These are phyloP conservation scores for Folsomia manolachei DNA, from an alignment of 2,888 invertebrate species.

Conservation along the genomic window DNA sequence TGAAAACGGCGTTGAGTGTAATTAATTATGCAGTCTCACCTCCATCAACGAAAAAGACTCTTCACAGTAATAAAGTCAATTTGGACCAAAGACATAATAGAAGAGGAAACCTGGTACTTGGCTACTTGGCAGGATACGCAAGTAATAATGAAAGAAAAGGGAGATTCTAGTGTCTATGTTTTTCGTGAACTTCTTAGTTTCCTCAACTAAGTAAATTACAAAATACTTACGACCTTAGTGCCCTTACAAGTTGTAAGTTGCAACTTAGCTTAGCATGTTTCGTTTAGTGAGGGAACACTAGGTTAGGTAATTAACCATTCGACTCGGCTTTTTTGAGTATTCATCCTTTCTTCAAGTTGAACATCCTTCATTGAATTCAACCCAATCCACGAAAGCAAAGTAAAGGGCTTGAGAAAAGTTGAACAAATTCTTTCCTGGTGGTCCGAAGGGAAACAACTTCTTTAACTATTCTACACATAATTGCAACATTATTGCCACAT, in stretches of 20 bases:
- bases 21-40: too few relatives aligned
- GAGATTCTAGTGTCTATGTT: too few relatives aligned
- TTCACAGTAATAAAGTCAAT: too few relatives aligned
- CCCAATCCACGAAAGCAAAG: not conserved
- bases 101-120: too few relatives aligned
- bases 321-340: slow-evolving; percentile 1
- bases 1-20: too few relatives aligned
- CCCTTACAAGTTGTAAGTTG: not conserved
- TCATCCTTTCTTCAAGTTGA: too few relatives aligned
- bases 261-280: not conserved
- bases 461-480: slow-evolving; percentile 16
- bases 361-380: slow-evolving; percentile 2
- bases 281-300: not conserved
- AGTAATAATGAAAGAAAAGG: too few relatives aligned
- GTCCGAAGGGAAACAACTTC: slow-evolving; percentile 9
- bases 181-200: not conserved
- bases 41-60: too few relatives aligned
- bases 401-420: too few relatives aligned
- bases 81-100: too few relatives aligned
- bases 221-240: not conserved
- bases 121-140: too few relatives aligned
- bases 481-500: slow-evolving; percentile 14
- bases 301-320: slow-evolving; percentile 11
- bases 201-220: not conserved
- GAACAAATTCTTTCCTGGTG: slow-evolving; percentile 12